Base-by-base conservation (phyloP, 2,888 invertebrate genomes). In the Cantharis rustica region DNA sequence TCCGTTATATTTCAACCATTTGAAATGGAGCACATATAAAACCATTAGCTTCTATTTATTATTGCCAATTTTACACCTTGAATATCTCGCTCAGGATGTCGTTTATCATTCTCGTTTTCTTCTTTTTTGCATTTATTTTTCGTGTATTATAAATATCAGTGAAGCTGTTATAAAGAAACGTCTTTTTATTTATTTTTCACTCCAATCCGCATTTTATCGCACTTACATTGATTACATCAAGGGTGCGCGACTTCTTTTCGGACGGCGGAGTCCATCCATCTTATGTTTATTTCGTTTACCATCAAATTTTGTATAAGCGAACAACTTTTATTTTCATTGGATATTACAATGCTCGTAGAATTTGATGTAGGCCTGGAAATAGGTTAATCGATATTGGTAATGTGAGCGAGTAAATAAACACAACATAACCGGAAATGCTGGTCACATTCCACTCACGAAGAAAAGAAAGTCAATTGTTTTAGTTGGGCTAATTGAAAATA, bases 41-140 rank as follows among this genome's bases (percentile, higher is more conserved):
- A 71, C 71, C 71, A 71, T 71, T 71, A 71, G 71, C 63, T 62
- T 63, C 71, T 71, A 71, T 71, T 71, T 71, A 71, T 71, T 71
- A 71, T 71, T 71, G 23, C 71, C 62, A 62, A 61, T 62, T 62
- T 71, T 20, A 71, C 71, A 71, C 61, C 62, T 64, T 63, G 63
- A 71, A 15, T 71, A 63, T 27, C 26, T 15, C 20, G 16, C 62
- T 61, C 10, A 26, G 27, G 31, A 69, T 69, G 31, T 16, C 27
- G 31, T 69, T 66, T 66, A 66, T 66, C 64, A 66, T 66, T 66
- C 23, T 23, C 23, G 13, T 20, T 66, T 23, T 66, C 17, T 66
- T 20, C 64, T 20, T 17, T 23, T 66, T 9, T 66, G 20, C 23
- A 20, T 66, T 23, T 66, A n/a, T 66, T 47, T 47, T n/a, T 7